phyloP scores from a whole-genome alignment of 1,140 invertebrate species.

The Araneus ventricosus region DNA sequence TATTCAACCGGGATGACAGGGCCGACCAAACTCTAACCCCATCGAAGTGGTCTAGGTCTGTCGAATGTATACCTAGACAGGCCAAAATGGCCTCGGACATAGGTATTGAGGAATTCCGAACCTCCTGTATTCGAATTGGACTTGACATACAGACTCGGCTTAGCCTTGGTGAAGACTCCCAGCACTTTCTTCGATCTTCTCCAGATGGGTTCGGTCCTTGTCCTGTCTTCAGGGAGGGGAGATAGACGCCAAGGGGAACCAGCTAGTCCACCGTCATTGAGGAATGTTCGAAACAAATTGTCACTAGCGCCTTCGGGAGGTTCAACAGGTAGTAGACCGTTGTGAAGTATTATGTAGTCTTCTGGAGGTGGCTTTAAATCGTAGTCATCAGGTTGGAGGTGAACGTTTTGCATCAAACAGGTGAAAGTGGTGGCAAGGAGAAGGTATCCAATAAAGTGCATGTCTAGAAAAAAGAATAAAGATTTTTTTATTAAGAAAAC shows the following conservation, averaged over 20 bases:
- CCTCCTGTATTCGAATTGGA: not conserved
- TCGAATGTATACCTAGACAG: conserved; percentile 23
- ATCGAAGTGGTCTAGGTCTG: conserved; percentile 19
- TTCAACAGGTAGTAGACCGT: not conserved
- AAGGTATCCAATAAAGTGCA: not conserved
- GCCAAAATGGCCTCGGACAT: conserved; percentile 6
- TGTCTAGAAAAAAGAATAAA: not conserved
- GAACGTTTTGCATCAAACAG: not conserved
- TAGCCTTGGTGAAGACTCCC: not conserved
- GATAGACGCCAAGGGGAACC: too few relatives aligned
- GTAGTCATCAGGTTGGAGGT: not conserved
- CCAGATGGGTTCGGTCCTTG: not conserved
- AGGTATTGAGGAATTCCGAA: conserved; percentile 10
- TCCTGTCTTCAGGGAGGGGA: not conserved
- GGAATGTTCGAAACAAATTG: not conserved
- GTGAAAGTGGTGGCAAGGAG: not conserved
- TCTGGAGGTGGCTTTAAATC: not conserved
- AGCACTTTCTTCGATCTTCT: not conserved
- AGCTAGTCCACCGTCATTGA: not conserved
- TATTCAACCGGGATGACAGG: too few relatives aligned
- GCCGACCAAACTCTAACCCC: not conserved
- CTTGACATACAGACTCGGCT: not conserved
- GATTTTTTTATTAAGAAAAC: not conserved
- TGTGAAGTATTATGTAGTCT: not conserved
- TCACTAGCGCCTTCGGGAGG: not conserved